These are phyloP conservation scores for Picathartes gymnocephalus DNA, from an alignment of 2,113 vertebrate species.

Conservation along the genomic window DNA sequence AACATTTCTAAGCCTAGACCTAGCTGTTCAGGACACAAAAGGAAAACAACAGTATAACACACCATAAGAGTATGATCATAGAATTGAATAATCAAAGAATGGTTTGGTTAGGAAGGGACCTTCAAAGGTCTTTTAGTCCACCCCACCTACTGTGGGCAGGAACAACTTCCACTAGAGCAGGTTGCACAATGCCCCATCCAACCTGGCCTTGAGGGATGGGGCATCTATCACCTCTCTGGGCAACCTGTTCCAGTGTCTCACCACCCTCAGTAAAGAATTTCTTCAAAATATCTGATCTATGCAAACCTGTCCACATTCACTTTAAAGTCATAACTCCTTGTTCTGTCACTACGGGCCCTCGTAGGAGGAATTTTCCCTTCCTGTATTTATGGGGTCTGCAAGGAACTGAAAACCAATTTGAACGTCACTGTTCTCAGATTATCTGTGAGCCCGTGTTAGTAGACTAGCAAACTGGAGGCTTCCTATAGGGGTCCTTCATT, in stretches of 20 bases:
- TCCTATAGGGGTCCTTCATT: background rate
- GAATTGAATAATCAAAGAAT: background rate
- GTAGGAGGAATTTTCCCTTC: background rate
- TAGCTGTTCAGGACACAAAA: background rate
- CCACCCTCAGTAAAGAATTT: background rate
- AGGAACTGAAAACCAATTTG: background rate
- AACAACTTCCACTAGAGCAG: background rate
- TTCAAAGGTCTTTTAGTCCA: background rate
- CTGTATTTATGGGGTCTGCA: background rate
- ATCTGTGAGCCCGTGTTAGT: rapidly evolving
- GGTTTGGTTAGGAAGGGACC: background rate
- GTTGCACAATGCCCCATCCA: background rate
- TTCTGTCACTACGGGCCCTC: rapidly evolving
- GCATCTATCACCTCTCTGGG: background rate
- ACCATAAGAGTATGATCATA: background rate
- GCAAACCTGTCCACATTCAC: background rate
- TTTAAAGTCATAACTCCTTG: background rate
- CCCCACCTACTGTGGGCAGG: too few species aligned
- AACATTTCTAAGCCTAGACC: background rate
- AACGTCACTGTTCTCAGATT: background rate
- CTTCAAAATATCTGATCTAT: background rate
- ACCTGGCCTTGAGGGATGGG: background rate
- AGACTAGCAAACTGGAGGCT: background rate
- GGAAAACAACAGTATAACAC: background rate
- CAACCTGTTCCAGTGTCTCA: background rate